Evolutionary conservation across 2,113 vertebrate genomes (phyloP).

Genomic region (Leiothrix lutea): DNA sequence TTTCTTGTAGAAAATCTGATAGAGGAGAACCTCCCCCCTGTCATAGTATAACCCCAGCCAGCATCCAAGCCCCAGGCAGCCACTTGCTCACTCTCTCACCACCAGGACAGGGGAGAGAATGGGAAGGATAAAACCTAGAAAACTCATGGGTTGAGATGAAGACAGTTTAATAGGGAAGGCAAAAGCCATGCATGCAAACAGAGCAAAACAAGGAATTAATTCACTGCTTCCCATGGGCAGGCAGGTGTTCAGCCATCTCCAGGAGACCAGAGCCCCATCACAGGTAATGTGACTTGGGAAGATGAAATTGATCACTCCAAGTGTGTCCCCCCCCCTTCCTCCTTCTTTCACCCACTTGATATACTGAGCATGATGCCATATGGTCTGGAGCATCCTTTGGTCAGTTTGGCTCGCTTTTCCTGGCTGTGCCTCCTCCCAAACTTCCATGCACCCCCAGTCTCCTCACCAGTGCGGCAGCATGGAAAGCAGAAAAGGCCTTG

Average conservation of each 20-base stretch:
- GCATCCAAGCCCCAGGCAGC: background rate
- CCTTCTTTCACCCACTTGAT: background rate
- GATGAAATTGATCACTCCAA: background rate
- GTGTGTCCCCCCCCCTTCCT: background rate
- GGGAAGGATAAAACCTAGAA: background rate
- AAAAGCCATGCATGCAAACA: background rate
- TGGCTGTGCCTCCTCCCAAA: background rate
- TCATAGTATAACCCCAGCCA: background rate
- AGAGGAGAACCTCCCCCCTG: background rate
- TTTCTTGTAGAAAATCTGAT: background rate
- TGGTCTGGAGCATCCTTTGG: background rate
- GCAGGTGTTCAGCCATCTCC: background rate
- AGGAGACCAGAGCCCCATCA: background rate
- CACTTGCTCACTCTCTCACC: rapidly evolving
- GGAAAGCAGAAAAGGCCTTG: background rate
- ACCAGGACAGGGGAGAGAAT: background rate
- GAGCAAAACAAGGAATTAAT: background rate
- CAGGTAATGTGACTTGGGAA: background rate
- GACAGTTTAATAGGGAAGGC: background rate
- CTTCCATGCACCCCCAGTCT: too few species aligned
- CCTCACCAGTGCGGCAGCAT: background rate
- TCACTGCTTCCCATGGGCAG: background rate
- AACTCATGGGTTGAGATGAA: background rate
- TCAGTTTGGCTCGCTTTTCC: background rate
- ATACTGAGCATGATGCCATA: too few species aligned